phyloP scores from a whole-genome alignment of 2,797 vertebrate species.

The Jordanella pulchra region DNA sequence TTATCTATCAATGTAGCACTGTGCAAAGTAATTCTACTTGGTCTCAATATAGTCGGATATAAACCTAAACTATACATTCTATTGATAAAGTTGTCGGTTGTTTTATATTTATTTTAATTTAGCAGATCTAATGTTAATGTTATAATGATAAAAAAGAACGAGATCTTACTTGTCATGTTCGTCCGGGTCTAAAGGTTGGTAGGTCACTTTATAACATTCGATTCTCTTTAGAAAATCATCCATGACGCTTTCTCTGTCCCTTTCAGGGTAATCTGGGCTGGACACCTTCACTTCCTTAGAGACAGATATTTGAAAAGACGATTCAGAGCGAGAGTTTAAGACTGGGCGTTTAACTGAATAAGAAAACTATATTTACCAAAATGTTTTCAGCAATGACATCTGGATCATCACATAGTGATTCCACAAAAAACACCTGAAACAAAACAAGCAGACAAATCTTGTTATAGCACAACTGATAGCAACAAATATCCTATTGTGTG shows the following conservation, averaged over 20 bases:
- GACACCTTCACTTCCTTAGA: conserved; percentile 96
- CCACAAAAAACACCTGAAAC: conserved; percentile 93
- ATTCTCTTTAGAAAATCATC: conserved; percentile 98
- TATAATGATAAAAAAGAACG: background rate
- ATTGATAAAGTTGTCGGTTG: no score
- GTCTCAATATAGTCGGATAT: no score
- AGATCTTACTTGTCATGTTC: conserved; percentile 88
- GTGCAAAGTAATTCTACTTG: no score
- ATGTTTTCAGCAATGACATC: conserved; percentile 98
- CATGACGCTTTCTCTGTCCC: conserved; percentile 92
- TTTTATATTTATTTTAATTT: no score
- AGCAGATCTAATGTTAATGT: background rate
- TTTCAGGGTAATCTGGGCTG: conserved; percentile 95
- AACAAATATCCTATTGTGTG: background rate
- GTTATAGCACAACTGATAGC: background rate
- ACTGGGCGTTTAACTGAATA: background rate
- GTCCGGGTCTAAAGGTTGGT: conserved; percentile 92
- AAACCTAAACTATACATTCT: no score
- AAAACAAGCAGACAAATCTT: background rate
- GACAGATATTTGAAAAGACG: conserved; percentile 19
- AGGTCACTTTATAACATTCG: conserved; percentile 97
- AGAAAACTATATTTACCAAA: conserved; percentile 81
- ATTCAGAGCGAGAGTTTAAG: background rate
- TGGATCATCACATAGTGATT: conserved; percentile 94
- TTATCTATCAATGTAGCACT: no score